Evolutionary conservation across 2,888 invertebrate genomes (phyloP), one percentile per base, ranked within the genome.

Genomic region (Atherix ibis): DNA sequence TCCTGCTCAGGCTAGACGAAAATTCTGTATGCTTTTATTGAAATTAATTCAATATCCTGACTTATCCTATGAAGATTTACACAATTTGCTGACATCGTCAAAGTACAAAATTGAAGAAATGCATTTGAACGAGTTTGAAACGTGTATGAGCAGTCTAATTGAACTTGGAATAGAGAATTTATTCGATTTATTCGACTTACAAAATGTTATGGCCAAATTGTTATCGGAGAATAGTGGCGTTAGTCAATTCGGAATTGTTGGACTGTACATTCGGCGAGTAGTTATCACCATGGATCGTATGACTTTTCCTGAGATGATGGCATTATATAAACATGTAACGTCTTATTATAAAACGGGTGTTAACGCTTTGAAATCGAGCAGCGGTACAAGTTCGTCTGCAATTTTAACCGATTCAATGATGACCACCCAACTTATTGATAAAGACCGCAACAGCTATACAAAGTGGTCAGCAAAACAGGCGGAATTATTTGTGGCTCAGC

Each of bases 391-490:
- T 18, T 38, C 32, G 36, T 40, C 12, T 40, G 42, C 30, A 4
- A 38, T 39, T 6, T 34, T 38, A 10, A 41, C 41, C 15, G 46
- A 48, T 32, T 46, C 47, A 1, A 40, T 44, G 1, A 19, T 47
- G 6, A 42, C 46, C 28, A 46, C 45, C 1, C 46, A 48, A 8
- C 45, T 43, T 1, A 44, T 45, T 4, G 46, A 49, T 26, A 46
- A 46, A 13, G 45, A 50, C 27, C 48, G 50, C 2, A 51, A 52
- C 40, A 42, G 70, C 43, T 68, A 73, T 46, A 71, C 74, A 43
- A 73, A 75, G 38, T 85, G 84, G 84, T 85, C 87, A 2, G 73
- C 79, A 40, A 76, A 82, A 47, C 89, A 91, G 62, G 88, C 89
- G 0, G 89, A 91, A 56, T 64, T 85, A 31, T 84, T 89, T 50